Evolutionary conservation across 1,140 invertebrate species (phyloP).

Genomic region (Eubasilissa regina): DNA sequence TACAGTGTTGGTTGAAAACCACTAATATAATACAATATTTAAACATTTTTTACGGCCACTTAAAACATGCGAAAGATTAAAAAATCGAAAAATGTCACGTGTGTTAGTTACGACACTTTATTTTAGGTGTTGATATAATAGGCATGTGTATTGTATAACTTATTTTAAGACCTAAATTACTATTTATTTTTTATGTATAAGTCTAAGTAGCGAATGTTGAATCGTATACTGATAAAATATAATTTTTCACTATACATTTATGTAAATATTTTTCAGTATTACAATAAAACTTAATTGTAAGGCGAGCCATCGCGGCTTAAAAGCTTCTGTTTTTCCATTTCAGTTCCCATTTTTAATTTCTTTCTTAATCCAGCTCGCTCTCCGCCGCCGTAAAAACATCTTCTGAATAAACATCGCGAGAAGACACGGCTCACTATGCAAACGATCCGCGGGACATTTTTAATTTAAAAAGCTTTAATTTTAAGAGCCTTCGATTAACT

Average conservation of each 20-base stretch:
- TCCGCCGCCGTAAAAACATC: constrained; percentile 45
- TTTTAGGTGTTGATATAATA: too few species aligned
- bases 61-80: too few species aligned
- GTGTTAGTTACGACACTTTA: too few species aligned
- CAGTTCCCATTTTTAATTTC: constrained; percentile 49
- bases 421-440: constrained; percentile 58
- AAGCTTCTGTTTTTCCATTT: constrained; percentile 33
- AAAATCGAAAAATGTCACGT: too few species aligned
- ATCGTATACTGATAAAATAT: too few species aligned
- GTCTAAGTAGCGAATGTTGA: too few species aligned
- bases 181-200: too few species aligned
- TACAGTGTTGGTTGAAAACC: too few species aligned
- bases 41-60: too few species aligned
- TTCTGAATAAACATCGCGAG: constrained; percentile 30
- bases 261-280: constrained; percentile 27
- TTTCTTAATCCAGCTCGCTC: constrained; percentile 46
- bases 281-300: constrained; percentile 40
- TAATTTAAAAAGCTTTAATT: constrained; percentile 62
- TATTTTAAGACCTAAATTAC: too few species aligned
- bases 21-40: too few species aligned
- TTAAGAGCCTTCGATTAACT: constrained; percentile 61
- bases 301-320: constrained; percentile 33
- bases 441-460: constrained; percentile 57
- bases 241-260: constrained; percentile 3
- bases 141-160: too few species aligned